Evolutionary conservation across 2,888 invertebrate genomes (phyloP).

Genomic region (Pyrocoelia pectoralis): DNA sequence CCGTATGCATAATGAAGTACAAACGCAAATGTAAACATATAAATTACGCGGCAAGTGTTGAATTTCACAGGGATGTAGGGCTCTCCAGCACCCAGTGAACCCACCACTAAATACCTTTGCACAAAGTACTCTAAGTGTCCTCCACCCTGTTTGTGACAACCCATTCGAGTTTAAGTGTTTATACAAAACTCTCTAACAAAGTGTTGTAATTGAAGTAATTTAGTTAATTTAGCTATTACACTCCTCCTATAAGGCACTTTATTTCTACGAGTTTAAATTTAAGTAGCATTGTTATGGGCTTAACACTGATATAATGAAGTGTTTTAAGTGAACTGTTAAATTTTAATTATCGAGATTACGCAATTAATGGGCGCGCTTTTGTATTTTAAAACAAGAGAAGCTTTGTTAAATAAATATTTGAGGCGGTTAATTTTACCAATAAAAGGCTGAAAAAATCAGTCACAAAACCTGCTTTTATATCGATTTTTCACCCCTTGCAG

Average conservation of each 20-base stretch:
- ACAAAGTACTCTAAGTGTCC: conserved; percentile 33
- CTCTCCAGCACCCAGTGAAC: conserved; percentile 23
- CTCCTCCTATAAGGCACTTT: conserved; percentile 28
- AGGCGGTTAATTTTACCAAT: not conserved
- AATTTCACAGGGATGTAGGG: conserved; percentile 30
- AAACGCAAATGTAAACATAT: conserved; percentile 36
- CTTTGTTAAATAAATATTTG: not conserved
- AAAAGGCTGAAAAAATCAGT: not conserved
- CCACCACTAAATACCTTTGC: conserved; percentile 24
- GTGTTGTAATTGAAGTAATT: conserved; percentile 36
- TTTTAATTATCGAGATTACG: conserved; percentile 34
- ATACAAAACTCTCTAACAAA: conserved; percentile 35
- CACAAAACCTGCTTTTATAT: no score
- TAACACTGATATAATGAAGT: conserved; percentile 30
- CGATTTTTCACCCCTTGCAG: no score
- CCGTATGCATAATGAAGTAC: conserved; percentile 25
- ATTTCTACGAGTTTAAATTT: conserved; percentile 27
- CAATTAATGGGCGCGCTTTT: conserved; percentile 7
- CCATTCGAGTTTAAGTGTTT: conserved; percentile 38
- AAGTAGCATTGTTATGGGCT: conserved; percentile 29
- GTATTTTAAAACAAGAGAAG: not conserved
- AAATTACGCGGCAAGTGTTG: conserved; percentile 36
- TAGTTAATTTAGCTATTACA: conserved; percentile 36
- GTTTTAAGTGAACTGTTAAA: conserved; percentile 32
- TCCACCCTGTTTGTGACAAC: conserved; percentile 32